Base-by-base conservation (phyloP, 2,888 invertebrate genomes). In the Calameuta idolon region DNA sequence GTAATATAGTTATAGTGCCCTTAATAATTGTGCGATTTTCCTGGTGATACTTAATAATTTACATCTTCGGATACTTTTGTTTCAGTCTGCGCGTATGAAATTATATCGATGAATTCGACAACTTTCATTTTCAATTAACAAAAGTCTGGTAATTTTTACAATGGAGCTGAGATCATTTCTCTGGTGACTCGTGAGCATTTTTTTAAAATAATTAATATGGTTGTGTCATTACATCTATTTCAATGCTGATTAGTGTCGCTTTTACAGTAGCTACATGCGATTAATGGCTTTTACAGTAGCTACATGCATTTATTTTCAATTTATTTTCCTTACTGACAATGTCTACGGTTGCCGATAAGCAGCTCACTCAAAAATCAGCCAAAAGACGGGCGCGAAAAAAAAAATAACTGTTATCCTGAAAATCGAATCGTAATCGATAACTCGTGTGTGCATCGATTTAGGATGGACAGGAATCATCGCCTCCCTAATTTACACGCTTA, bases 11-110 rank as follows among this genome's bases (percentile, higher is more conserved):
- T 74, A 35, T 73, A 23, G 12, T 37, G 55, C 31, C 75, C 69
- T 34, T 77, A 69, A 40, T 76, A 34, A 73, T 73, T 76, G 69
- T 77, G 69, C 69, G 37, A 34, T 75, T 75, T 69, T 37, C 34
- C 11, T 68, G 73, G 73, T 37, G 34, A 68, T 12, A 40, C 69
- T n/a, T 34, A 69, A 11, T 34, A 37, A 68, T 71, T 34, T 34
- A 71, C 11, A 55, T 23, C 55, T 9, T 40, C 40, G 40, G 15
- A 40, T 15, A 40, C 40, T 23, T 40, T 15, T 40, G n/a, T 40
- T 15, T 35, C 40, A 23, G 40, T 9, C 5, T 40, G 40, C 23
- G 40, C 23, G 2, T 15, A 40, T 5, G 15, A 15, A 40, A 23
- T 40, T 0, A 40, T 40, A 40, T 40, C 5, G 40, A 40, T 15